phyloP scores from a whole-genome alignment of 1,140 invertebrate genomes.

The Brachionus rotundiformis region DNA sequence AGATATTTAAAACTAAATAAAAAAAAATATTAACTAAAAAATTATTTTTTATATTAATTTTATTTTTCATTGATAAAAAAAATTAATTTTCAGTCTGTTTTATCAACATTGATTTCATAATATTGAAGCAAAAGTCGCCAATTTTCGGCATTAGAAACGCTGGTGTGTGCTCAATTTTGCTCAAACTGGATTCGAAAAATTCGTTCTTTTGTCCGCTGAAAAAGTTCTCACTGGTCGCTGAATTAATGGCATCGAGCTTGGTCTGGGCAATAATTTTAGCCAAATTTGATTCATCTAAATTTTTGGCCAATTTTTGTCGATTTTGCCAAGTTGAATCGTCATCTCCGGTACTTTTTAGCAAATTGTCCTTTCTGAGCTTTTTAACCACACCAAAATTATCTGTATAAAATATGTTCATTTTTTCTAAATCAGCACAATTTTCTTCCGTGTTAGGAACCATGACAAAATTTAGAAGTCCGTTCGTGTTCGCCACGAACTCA shows the following conservation, averaged over 20 bases:
- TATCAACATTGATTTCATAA: constrained; percentile 24
- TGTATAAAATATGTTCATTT: background rate
- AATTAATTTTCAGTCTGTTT: constrained; percentile 20
- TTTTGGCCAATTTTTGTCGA: constrained; percentile 21
- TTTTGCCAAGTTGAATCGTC: constrained; percentile 2
- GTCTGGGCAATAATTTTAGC: background rate
- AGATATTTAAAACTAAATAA: no score
- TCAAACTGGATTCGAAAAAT: constrained; percentile 5
- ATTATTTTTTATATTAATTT: background rate
- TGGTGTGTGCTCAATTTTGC: constrained; percentile 43
- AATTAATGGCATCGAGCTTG: background rate
- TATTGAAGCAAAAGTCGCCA: background rate
- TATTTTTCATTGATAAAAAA: background rate
- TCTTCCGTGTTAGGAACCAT: background rate
- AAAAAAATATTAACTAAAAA: no score
- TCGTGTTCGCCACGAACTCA: background rate
- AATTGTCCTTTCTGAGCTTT: background rate
- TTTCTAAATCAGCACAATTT: background rate
- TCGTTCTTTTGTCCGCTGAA: background rate
- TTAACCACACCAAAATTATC: constrained; percentile 28
- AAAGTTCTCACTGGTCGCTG: background rate
- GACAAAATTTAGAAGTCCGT: constrained; percentile 20
- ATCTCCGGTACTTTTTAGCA: background rate
- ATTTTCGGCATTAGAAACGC: constrained; percentile 41
- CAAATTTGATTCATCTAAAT: constrained; percentile 37